Conservation (phyloP, 2,888 invertebrate species). For the Tenthredo scrophulariae region DNA sequence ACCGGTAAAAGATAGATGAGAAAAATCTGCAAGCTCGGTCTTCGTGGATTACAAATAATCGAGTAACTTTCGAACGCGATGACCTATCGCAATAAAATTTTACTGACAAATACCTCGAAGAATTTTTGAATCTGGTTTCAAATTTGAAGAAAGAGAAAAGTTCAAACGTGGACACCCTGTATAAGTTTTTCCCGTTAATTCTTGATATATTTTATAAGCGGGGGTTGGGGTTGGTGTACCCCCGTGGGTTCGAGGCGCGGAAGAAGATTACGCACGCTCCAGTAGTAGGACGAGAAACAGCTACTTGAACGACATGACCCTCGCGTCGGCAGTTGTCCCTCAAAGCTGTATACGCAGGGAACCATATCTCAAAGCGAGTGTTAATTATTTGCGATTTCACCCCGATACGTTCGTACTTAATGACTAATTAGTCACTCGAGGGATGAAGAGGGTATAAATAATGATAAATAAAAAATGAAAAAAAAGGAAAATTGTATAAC, state of each 20-base stretch:
- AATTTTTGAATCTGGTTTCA: background rate
- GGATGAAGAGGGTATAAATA: conserved; percentile 54
- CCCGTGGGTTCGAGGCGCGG: background rate
- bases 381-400: conserved; percentile 69
- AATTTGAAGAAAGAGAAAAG: background rate
- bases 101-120: background rate
- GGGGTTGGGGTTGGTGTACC: background rate
- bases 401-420: conserved; percentile 56
- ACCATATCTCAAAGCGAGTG: conserved; percentile 63
- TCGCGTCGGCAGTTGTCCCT: conserved; percentile 29
- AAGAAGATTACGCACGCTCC: conserved; percentile 41
- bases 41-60: no score
- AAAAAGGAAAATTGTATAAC: background rate
- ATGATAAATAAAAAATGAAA: background rate
- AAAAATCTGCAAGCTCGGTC: no score
- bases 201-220: background rate
- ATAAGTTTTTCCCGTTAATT: background rate
- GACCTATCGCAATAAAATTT: no score
- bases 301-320: conserved; percentile 47
- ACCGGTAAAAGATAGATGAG: background rate
- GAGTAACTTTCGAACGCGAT: background rate
- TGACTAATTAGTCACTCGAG: conserved; percentile 70
- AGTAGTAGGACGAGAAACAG: conserved; percentile 42
- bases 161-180: background rate
- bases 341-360: conserved; percentile 11